Percentiles rank a stretch among this genome's conserved stretches.
These are phyloP conservation scores for Spodoptera exigua DNA, from an alignment of 2,888 invertebrate genomes.

Conservation along the genomic window DNA sequence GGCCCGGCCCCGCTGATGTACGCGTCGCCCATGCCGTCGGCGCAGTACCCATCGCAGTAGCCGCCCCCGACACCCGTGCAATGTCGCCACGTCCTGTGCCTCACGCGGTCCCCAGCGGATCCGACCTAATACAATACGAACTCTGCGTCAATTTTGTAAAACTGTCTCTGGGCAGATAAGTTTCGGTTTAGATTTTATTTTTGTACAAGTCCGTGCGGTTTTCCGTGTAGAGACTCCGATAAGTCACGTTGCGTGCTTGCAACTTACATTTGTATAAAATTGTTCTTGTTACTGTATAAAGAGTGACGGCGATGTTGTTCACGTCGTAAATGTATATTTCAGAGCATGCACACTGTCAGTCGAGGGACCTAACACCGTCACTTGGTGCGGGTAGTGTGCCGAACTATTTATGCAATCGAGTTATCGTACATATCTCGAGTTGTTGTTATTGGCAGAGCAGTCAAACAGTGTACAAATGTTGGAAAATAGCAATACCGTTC, in stretches of 20 bases:
- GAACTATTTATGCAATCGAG: constrained; percentile 44
- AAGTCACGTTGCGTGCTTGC: constrained; percentile 51
- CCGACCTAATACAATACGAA: constrained; percentile 54
- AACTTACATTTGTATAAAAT: constrained; percentile 54
- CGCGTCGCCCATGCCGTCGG: constrained; percentile 95
- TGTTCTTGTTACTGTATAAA: constrained; percentile 52
- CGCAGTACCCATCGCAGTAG: constrained; percentile 96
- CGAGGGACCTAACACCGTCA: constrained; percentile 46
- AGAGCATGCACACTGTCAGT: constrained; percentile 48
- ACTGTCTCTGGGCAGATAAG: constrained; percentile 51
- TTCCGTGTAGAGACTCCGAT: constrained; percentile 53
- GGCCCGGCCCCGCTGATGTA: constrained; percentile 92
- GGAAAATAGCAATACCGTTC: constrained; percentile 52
- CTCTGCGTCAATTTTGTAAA: constrained; percentile 56
- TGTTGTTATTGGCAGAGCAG: constrained; percentile 51
- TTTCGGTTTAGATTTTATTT: constrained; percentile 56
- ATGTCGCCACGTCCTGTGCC: constrained; percentile 54
- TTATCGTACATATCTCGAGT: constrained; percentile 54
- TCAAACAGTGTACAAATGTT: constrained; percentile 57
- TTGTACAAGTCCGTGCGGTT: constrained; percentile 54
- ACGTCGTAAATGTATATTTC: constrained; percentile 47
- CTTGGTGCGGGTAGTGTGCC: constrained; percentile 52
- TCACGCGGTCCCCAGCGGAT: constrained; percentile 43
- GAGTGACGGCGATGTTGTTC: constrained; percentile 48
- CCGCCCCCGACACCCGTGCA: constrained; percentile 53